Conservation (phyloP, 2,113 vertebrate species). For the Lipophrys pholis region DNA sequence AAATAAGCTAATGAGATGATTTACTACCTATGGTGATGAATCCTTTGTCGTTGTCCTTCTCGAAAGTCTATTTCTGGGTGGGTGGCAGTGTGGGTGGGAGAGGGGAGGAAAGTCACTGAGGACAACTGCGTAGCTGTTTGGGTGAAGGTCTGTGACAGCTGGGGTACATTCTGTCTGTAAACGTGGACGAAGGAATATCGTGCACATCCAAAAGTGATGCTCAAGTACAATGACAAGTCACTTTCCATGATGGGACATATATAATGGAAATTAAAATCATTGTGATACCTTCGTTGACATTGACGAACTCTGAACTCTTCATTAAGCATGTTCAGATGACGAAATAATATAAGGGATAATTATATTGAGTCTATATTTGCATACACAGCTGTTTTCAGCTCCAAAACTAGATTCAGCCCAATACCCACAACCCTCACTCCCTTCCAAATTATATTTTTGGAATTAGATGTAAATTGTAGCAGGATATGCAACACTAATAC, state of each 20-base stretch:
- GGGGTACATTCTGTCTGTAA: slow-evolving; percentile 83
- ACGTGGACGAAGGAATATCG: slow-evolving; percentile 39
- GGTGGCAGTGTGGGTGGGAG: slow-evolving; percentile 32
- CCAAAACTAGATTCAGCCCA: no score
- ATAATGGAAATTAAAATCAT: slow-evolving; percentile 21
- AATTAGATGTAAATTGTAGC: no score
- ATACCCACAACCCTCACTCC: no score
- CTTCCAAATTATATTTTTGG: no score
- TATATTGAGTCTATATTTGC: no score
- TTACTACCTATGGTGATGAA: slow-evolving; percentile 84
- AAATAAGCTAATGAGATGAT: slow-evolving; percentile 86
- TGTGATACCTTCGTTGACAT: neutral
- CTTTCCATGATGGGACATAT: slow-evolving; percentile 19
- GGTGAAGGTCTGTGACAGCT: slow-evolving; percentile 91
- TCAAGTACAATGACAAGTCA: slow-evolving; percentile 34
- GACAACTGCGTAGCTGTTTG: slow-evolving; percentile 87
- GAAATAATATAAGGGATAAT: no score
- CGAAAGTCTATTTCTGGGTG: slow-evolving; percentile 90
- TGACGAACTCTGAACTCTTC: neutral
- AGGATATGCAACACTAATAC: no score
- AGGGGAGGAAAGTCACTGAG: slow-evolving; percentile 45
- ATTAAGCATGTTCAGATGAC: neutral
- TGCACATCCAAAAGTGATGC: slow-evolving; percentile 33
- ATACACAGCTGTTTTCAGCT: no score
- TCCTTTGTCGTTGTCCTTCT: slow-evolving; percentile 90